phyloP scores from a whole-genome alignment of 2,888 invertebrate genomes.

The Orchesella flavescens region DNA sequence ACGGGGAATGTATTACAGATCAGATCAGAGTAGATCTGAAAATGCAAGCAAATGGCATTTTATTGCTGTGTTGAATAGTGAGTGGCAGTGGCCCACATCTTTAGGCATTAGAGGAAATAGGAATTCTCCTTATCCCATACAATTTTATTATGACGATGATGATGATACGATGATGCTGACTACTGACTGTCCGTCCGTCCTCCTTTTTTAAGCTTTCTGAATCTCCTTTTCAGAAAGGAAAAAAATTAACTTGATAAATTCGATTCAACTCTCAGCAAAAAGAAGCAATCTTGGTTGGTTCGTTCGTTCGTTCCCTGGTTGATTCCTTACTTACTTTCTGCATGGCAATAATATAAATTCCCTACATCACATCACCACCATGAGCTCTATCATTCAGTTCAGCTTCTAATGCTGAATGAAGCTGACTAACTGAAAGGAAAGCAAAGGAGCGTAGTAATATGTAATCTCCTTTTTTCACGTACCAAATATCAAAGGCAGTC shows the following conservation, averaged over 20 bases:
- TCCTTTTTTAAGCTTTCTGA: not conserved
- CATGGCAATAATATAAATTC: too few relatives aligned
- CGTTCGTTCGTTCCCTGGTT: not conserved
- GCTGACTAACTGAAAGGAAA: constrained; percentile 5
- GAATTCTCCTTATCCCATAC: too few relatives aligned
- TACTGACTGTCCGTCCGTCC: not conserved
- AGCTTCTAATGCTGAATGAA: not conserved
- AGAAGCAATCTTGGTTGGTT: constrained; percentile 5
- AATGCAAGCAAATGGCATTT: constrained; percentile 26
- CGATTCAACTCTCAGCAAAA: constrained; percentile 7
- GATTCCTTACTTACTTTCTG: not conserved
- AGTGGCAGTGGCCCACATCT: not conserved
- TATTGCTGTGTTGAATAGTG: not conserved
- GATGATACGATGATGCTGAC: too few relatives aligned
- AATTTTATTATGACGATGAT: too few relatives aligned
- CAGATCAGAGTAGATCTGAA: not conserved
- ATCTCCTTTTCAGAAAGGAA: constrained; percentile 15
- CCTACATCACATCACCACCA: too few relatives aligned
- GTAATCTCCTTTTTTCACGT: constrained; percentile 36
- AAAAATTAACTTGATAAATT: constrained; percentile 23
- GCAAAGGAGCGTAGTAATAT: constrained; percentile 17
- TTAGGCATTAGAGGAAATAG: too few relatives aligned
- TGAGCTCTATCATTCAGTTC: not conserved
- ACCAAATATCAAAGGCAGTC: constrained; percentile 21
- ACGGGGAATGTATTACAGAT: too few relatives aligned